Percentiles rank a stretch among this genome's conserved stretches.
Evolutionary conservation across 2,888 invertebrate genomes (phyloP).

Genomic region (Campopleginae sp.): DNA sequence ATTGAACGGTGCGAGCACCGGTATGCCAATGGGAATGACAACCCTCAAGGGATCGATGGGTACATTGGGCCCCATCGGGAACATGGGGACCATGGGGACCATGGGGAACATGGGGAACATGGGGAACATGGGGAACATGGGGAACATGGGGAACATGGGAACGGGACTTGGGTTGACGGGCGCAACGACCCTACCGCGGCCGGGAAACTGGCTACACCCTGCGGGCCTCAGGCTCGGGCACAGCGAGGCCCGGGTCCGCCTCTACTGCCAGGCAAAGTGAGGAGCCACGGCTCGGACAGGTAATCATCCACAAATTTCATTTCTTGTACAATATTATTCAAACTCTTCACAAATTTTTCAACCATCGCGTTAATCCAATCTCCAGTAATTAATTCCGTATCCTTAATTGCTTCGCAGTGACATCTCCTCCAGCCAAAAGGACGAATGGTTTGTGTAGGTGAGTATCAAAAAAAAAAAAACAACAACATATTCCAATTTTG

Average conservation of each 20-base stretch:
- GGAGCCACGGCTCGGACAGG: slow-evolving; percentile 86
- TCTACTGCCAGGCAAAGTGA: slow-evolving; percentile 91
- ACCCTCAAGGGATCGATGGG: slow-evolving; percentile 85
- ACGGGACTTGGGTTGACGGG: slow-evolving; percentile 83
- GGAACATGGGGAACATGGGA: slow-evolving; percentile 81
- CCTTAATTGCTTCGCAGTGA: slow-evolving; percentile 81
- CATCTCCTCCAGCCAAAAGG: slow-evolving; percentile 89
- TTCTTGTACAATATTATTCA: background rate
- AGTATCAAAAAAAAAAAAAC: slow-evolving; percentile 78
- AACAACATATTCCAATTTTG: background rate
- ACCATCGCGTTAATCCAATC: background rate
- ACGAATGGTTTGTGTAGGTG: slow-evolving; percentile 95
- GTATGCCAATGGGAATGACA: slow-evolving; percentile 83
- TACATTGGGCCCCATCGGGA: slow-evolving; percentile 85
- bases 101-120: slow-evolving; percentile 80
- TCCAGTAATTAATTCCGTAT: slow-evolving; percentile 25
- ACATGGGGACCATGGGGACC: slow-evolving; percentile 73
- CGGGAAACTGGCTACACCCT: slow-evolving; percentile 99
- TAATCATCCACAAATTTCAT: no score
- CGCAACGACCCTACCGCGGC: slow-evolving; percentile 85
- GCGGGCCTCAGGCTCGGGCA: slow-evolving; percentile 92
- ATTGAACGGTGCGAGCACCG: slow-evolving; percentile 88
- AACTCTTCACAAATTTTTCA: background rate
- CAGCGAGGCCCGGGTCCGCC: slow-evolving; percentile 92
- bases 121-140: slow-evolving; percentile 84